These are phyloP conservation scores for Asteroscopus sphinx DNA, from an alignment of 2,888 invertebrate genomes.

Conservation along the genomic window DNA sequence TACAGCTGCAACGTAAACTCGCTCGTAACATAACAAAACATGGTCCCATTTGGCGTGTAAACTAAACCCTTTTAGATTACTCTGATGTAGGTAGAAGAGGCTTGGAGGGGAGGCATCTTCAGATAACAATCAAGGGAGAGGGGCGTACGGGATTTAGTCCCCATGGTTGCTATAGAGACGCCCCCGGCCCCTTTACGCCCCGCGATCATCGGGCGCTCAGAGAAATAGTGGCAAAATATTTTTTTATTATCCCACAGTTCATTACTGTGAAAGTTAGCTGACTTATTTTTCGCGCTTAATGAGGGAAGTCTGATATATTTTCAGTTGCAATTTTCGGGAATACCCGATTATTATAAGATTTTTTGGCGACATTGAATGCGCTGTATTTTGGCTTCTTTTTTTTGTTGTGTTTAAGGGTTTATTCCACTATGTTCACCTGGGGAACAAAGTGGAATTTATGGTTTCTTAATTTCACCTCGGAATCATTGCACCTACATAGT, in stretches of 20 bases:
- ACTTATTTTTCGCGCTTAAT: conserved; percentile 73
- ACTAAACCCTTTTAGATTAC: conserved; percentile 86
- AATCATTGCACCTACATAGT: too few species aligned
- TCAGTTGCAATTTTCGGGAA: conserved; percentile 64
- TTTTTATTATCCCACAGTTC: conserved; percentile 85
- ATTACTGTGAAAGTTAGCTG: conserved; percentile 82
- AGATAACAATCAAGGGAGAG: conserved; percentile 86
- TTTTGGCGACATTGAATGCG: neutral
- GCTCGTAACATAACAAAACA: conserved; percentile 60
- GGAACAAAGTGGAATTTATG: too few species aligned
- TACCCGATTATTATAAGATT: conserved; percentile 42
- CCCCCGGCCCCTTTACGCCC: conserved; percentile 81
- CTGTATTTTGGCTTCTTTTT: neutral
- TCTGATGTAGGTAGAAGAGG: conserved; percentile 77
- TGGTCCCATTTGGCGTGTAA: conserved; percentile 64
- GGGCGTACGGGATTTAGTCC: conserved; percentile 82
- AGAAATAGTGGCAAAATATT: conserved; percentile 84
- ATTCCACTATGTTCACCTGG: too few species aligned
- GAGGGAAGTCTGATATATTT: conserved; percentile 64
- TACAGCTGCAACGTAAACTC: conserved; percentile 50
- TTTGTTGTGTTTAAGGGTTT: too few species aligned
- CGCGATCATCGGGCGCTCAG: conserved; percentile 81
- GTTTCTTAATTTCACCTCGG: too few species aligned
- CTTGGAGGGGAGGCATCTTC: conserved; percentile 83
- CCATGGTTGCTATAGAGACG: conserved; percentile 83